Evolutionary conservation across 2,113 vertebrate species (phyloP), one percentile per base, ranked within the genome.

Genomic region (Gobius niger): DNA sequence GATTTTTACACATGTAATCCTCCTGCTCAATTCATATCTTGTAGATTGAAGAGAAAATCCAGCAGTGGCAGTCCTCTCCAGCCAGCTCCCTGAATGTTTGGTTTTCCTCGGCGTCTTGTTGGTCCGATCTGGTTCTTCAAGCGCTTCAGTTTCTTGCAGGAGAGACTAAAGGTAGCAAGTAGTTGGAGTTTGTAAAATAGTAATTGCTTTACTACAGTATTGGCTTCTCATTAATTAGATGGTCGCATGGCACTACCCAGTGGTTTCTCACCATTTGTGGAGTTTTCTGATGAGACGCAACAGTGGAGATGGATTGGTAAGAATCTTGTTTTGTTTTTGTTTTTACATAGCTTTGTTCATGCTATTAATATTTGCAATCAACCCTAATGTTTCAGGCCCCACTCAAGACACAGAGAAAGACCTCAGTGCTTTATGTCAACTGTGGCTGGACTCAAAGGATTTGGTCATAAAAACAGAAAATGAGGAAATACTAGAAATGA

Each of bases 381-480:
- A 24, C 44, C 3, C 63, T 54, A 15, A 52, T 65, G 14, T 83
- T 81, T 61, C 57, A 99, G 97, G 92, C 54, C 91, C 94, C n/a
- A 93, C 89, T 75, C 93, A 94, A 78, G 96, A 99, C 53, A 91
- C 92, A 12, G 96, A 98, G 86, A 98, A 97, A 81, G 98, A 99
- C 54, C 87, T 99, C 70, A 93, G 91, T 84, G 95, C 94, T 0
- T 92, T 99, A 14, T 99, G 95, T 83, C 96, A 98, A 65, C 91
- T 98, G 41, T 99, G 98, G 98, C 77, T 99, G 77, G 98, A 99
- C 85, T 96, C 96, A 19, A 98, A 98, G 92, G 97, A 99, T 87
- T 95, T 98, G 59, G 87, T 90, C 4, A 94, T 96, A 88, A 99
- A 98, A 83, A 83, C 95, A 86, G 98, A 99, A 82, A 95, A 92